phyloP scores from a whole-genome alignment of 92 coral and sea anemone species.

The Porites lobata region DNA sequence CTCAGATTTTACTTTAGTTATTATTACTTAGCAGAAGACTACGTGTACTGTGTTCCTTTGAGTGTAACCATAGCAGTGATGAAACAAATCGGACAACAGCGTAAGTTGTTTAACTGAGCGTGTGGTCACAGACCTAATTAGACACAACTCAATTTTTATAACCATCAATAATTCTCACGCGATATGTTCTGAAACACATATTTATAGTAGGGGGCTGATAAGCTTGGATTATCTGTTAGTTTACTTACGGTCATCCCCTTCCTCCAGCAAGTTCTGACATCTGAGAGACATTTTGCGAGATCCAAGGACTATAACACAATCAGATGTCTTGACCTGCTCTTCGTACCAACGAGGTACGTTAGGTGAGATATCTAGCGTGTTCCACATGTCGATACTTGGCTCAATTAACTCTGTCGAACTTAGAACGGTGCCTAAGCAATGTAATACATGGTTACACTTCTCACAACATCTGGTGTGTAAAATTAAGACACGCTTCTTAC shows the following conservation, averaged over 20 bases:
- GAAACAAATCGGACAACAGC: too few relatives aligned
- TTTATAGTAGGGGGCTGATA: too few relatives aligned
- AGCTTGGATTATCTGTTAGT: background rate
- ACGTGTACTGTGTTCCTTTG: too few relatives aligned
- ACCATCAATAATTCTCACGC: too few relatives aligned
- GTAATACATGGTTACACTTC: constrained; percentile 78
- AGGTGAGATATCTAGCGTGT: constrained; percentile 64
- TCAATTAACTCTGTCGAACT: constrained; percentile 76
- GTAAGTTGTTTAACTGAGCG: too few relatives aligned
- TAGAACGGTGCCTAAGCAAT: constrained; percentile 73
- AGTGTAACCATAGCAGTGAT: too few relatives aligned
- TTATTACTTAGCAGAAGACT: too few relatives aligned
- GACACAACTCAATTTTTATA: too few relatives aligned
- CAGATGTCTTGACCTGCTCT: constrained; percentile 67
- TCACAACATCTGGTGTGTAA: constrained; percentile 87
- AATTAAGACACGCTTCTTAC: constrained; percentile 67
- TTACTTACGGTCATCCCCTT: constrained; percentile 74
- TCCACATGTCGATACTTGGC: constrained; percentile 76
- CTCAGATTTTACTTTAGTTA: too few relatives aligned
- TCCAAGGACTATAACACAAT: constrained; percentile 78
- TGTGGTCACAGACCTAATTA: too few relatives aligned
- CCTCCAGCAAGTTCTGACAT: constrained; percentile 29
- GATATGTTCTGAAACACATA: too few relatives aligned
- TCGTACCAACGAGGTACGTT: constrained; percentile 80
- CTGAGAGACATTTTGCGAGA: constrained; percentile 58